A percentile compares a stretch with the other conserved stretches of the same genome.
Conservation (phyloP, 2,113 vertebrate species). For the Bubalus kerabau region DNA sequence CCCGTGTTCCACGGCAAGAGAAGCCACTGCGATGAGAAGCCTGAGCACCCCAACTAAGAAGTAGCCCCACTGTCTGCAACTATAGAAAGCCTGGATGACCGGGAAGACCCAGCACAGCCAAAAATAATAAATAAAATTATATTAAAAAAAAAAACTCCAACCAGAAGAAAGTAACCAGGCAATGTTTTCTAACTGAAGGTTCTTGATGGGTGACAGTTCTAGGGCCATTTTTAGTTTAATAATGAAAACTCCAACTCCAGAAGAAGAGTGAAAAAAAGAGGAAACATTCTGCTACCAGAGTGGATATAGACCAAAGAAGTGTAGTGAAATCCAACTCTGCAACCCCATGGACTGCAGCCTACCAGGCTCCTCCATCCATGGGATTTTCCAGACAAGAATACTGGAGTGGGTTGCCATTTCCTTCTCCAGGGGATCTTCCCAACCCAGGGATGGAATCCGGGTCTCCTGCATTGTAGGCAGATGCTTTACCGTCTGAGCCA, state of each 20-base stretch:
- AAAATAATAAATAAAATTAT: neutral
- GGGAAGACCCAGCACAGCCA: neutral
- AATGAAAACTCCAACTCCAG: neutral
- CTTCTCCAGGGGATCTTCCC: neutral
- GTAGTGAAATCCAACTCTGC: neutral
- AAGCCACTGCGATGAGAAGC: neutral
- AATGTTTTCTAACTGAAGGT: neutral
- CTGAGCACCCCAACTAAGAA: neutral
- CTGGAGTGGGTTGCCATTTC: neutral
- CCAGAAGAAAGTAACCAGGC: neutral
- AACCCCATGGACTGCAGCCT: neutral
- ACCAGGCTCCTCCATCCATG: neutral
- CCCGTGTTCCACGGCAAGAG: fast-evolving
- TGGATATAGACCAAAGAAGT: neutral
- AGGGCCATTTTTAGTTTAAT: neutral
- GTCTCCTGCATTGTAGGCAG: neutral
- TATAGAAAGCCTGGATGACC: neutral
- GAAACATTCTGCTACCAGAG: neutral
- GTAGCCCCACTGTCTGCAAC: neutral
- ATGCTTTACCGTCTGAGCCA: fast-evolving
- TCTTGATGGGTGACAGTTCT: neutral
- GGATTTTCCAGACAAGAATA: neutral
- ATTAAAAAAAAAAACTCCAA: neutral
- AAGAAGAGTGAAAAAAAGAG: neutral
- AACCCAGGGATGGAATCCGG: fast-evolving